Base-by-base conservation (phyloP, 2,888 invertebrate species). In the Caenorhabditis imperialis region DNA sequence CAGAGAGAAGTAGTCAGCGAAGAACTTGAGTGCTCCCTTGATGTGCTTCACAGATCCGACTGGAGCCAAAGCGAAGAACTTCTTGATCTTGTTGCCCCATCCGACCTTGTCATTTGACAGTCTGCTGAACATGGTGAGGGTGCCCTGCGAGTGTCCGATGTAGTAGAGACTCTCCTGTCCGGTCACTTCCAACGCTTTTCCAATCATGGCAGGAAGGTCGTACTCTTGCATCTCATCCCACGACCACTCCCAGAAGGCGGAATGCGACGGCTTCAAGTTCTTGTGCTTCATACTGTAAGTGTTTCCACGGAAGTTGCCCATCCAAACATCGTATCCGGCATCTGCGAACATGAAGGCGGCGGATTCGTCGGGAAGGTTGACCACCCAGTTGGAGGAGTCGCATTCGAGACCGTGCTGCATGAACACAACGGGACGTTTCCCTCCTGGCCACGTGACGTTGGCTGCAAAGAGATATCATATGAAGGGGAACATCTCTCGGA, bases 241-340 rank as follows among this genome's bases (percentile, higher is more conserved):
- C 63, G 75, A 74, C 76, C 77, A 84, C 38, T 78, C 60, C 84
- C 83, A 84, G 71, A 81, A 83, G 10, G 78, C 67, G 8, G 71
- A 50, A 27, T 72, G 69, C 22, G 77, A 79, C 20, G 79, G 77
- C 30, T 78, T 69, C 53, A 83, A 57, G 8, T 51, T 73, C 18
- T 69, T 78, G 65, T 83, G 81, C 16, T 73, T 75, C 83, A 91
- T 90, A 3, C 92, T 92, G 87, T 93, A 94, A 0, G 91, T 92
- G 86, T 94, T 94, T 0, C 94, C 95, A 79, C 94, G 90, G 14
- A 92, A 92, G 88, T 95, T 95, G 2, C 93, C 94, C 79, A 95
- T 83, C 94, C 94, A 95, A 91, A 90, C 84, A 92, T 91, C 89
- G 91, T 93, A 65, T 90, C 93, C 91, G 89, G 89, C 84, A 90